Conservation (phyloP, 1,140 invertebrate genomes). For the Akabosia matsudoensis region DNA sequence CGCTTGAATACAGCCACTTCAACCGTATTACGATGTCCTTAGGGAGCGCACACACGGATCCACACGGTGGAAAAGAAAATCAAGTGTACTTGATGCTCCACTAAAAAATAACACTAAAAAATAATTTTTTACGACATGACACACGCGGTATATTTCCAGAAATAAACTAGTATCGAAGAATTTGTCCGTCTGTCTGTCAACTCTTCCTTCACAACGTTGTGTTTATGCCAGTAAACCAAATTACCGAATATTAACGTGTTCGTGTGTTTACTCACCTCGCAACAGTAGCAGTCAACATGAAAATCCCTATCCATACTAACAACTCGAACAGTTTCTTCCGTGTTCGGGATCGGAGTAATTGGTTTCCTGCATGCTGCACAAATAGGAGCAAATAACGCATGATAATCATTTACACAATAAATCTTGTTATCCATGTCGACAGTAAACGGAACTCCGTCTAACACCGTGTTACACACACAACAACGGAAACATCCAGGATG, state of each 20-base stretch:
- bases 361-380: conserved; percentile 94
- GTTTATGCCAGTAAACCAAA: conserved; percentile 6
- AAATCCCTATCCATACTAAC: conserved; percentile 99
- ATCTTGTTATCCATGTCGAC: conserved; percentile 95
- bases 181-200: conserved; percentile 10
- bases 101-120: no score
- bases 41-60: no score
- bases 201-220: neutral
- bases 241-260: neutral
- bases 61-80: no score
- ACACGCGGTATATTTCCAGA: neutral
- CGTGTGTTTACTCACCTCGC: conserved; percentile 68
- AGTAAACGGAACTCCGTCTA: conserved; percentile 97
- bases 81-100: no score
- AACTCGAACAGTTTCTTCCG: conserved; percentile 93
- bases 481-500: conserved; percentile 98
- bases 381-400: conserved; percentile 94
- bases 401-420: conserved; percentile 97
- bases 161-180: neutral
- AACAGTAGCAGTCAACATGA: conserved; percentile 97
- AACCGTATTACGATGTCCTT: no score
- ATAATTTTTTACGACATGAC: no score
- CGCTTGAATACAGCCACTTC: no score
- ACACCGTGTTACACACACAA: conserved; percentile 93
- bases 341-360: conserved; percentile 80